A percentile compares a stretch with the other conserved stretches of the same genome.
Evolutionary conservation across 1,140 invertebrate genomes (phyloP).

Genomic region (Augochlora pura): DNA sequence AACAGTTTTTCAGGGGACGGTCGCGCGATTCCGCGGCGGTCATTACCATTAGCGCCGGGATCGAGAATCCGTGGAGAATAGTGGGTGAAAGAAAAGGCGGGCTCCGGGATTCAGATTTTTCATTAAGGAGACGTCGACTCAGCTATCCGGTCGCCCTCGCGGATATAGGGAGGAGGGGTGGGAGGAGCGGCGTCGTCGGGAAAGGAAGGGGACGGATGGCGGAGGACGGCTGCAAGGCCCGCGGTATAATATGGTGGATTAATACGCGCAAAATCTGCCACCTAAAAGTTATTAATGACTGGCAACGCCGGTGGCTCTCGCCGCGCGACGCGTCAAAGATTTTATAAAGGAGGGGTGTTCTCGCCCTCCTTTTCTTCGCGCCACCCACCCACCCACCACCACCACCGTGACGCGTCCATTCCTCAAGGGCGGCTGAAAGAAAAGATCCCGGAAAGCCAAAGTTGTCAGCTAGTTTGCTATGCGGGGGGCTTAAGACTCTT

Average conservation of each 20-base stretch:
- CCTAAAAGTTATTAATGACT: constrained; percentile 81
- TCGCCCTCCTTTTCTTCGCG: constrained; percentile 50
- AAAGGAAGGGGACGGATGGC: constrained; percentile 58
- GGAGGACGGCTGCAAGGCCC: constrained; percentile 60
- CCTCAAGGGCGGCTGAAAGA: constrained; percentile 42
- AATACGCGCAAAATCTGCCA: constrained; percentile 80
- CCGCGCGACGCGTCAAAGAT: constrained; percentile 77
- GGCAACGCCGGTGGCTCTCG: constrained; percentile 58
- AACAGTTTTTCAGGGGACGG: constrained; percentile 11
- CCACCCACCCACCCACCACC: no score
- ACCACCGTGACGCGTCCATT: constrained; percentile 46
- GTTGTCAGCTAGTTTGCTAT: constrained; percentile 32
- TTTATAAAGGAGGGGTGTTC: constrained; percentile 72
- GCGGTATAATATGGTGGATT: constrained; percentile 79
- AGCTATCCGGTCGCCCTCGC: constrained; percentile 72
- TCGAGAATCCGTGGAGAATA: constrained; percentile 54
- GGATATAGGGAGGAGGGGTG: constrained; percentile 41
- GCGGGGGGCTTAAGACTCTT: not conserved
- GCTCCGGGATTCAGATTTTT: constrained; percentile 77
- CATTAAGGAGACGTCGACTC: constrained; percentile 80
- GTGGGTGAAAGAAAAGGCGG: constrained; percentile 59
- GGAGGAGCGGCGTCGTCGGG: no score
- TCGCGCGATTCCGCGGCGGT: constrained; percentile 23
- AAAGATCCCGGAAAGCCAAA: constrained; percentile 53
- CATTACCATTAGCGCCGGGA: constrained; percentile 52